These are phyloP conservation scores for Congeria kusceri DNA, from an alignment of 2,888 invertebrate genomes.

Conservation along the genomic window DNA sequence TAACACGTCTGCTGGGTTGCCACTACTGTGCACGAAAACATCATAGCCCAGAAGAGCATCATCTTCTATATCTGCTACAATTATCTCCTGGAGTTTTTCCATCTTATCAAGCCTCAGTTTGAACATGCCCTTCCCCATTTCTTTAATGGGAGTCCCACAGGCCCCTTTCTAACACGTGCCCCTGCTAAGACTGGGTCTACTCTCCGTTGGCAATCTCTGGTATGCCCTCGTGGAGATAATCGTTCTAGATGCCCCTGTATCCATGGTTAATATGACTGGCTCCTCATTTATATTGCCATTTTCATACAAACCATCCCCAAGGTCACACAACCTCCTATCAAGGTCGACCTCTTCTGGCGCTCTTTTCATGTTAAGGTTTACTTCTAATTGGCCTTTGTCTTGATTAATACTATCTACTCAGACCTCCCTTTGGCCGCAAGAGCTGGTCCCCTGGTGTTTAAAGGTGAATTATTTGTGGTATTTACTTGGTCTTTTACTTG, in stretches of 20 bases:
- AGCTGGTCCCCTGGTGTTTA: too few species aligned
- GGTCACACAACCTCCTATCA: too few species aligned
- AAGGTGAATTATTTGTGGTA: too few species aligned
- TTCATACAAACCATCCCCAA: neutral
- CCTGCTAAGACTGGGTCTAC: conserved; percentile 9
- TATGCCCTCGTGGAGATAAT: conserved; percentile 18
- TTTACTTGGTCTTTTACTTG: too few species aligned
- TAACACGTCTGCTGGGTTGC: conserved; percentile 17
- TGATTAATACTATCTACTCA: too few species aligned
- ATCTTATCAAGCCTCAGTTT: conserved; percentile 7
- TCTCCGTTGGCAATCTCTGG: neutral
- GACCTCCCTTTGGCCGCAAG: too few species aligned
- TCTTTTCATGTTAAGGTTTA: too few species aligned
- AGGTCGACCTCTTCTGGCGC: too few species aligned
- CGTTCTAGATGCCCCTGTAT: conserved; percentile 26
- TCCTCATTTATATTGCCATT: neutral
- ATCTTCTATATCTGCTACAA: conserved; percentile 28
- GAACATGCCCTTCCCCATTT: neutral
- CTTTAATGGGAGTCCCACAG: conserved; percentile 9
- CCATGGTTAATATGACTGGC: conserved; percentile 24
- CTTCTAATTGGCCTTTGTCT: too few species aligned
- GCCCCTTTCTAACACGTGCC: conserved; percentile 19
- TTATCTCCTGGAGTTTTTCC: neutral
- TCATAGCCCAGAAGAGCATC: conserved; percentile 19
- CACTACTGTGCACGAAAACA: neutral